Evolutionary conservation across 2,113 vertebrate genomes (phyloP).

Genomic region (Lamprologus lemairii): DNA sequence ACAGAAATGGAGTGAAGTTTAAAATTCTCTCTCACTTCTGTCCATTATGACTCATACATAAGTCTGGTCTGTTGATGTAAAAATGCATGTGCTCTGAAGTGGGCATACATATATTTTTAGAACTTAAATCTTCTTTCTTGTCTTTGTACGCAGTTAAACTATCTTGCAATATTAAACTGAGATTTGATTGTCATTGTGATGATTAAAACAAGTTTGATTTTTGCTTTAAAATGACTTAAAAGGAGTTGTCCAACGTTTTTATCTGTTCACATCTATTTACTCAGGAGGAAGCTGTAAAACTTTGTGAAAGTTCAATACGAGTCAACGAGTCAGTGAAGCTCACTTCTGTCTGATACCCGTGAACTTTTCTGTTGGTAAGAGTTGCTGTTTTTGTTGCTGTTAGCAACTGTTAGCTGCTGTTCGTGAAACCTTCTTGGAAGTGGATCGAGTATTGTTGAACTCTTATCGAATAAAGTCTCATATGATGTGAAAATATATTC

Average conservation of each 20-base stretch:
- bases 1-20: background rate
- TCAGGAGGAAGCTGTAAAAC: background rate
- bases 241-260: fast-evolving
- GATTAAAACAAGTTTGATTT: background rate
- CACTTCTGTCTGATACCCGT: background rate
- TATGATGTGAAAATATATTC: background rate
- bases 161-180: background rate
- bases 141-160: background rate
- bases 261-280: background rate
- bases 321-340: background rate
- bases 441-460: background rate
- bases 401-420: background rate
- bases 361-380: background rate
- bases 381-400: background rate
- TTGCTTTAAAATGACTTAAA: background rate
- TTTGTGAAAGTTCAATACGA: background rate
- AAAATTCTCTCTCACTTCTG: background rate
- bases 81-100: background rate
- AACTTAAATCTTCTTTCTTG: background rate
- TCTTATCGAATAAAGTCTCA: background rate
- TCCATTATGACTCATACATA: background rate
- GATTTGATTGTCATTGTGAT: background rate
- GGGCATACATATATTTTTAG: background rate
- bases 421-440: background rate
- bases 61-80: background rate